A percentile compares a stretch with the other conserved stretches of the same genome.
phyloP scores from a whole-genome alignment of 2,797 vertebrate species.

The Pangasius mekongensis region DNA sequence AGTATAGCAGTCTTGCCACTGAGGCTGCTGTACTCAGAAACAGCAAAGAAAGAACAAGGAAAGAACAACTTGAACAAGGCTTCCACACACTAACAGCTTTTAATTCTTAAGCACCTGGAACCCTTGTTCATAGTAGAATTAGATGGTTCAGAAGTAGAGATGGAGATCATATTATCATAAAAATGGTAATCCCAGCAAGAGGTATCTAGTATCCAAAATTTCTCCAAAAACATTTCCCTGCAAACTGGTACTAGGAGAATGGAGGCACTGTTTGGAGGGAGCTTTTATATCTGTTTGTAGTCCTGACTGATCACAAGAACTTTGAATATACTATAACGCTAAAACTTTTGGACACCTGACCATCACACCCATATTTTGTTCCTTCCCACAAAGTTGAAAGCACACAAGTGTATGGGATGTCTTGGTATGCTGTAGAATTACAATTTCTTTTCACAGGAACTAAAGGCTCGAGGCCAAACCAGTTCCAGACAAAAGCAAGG shows the following conservation, averaged over 20 bases:
- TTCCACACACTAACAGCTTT: neutral
- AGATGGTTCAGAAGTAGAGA: neutral
- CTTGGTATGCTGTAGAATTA: too few relatives aligned
- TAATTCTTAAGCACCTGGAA: neutral
- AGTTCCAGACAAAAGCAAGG: neutral
- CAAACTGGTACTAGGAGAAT: neutral
- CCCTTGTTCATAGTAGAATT: neutral
- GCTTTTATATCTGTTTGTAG: neutral
- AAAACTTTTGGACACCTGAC: neutral
- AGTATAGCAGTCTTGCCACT: neutral
- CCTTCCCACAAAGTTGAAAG: too few relatives aligned
- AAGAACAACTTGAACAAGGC: neutral
- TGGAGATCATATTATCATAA: neutral
- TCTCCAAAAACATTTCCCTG: neutral
- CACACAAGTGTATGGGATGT: too few relatives aligned
- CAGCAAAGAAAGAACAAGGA: too few relatives aligned
- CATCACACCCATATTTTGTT: neutral
- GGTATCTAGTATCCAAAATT: neutral
- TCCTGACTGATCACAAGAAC: neutral
- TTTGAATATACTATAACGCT: neutral
- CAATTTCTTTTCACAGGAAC: neutral
- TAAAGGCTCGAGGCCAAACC: neutral
- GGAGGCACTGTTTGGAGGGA: neutral
- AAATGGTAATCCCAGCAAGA: neutral
- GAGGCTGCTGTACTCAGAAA: neutral